Percentiles rank a stretch among this genome's conserved stretches.
phyloP scores from a whole-genome alignment of 1,140 invertebrate species.

The Chlorops oryzae region DNA sequence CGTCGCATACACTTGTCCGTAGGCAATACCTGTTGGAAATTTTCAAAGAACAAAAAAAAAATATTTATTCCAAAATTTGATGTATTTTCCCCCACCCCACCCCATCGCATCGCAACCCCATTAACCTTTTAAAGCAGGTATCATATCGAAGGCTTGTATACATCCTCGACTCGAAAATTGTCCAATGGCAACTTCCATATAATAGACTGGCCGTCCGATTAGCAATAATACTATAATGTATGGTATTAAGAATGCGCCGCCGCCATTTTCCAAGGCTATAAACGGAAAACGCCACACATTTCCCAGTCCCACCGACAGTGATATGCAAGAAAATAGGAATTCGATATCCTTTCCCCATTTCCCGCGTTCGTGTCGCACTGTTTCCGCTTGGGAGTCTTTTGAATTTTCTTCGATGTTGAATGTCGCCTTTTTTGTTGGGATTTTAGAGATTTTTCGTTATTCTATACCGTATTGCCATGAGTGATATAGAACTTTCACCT shows the following conservation, averaged over 20 bases:
- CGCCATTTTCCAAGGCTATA: conserved; percentile 69
- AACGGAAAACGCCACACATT: conserved; percentile 82
- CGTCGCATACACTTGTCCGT: conserved; percentile 65
- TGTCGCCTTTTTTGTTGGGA: no score
- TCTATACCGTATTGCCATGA: no score
- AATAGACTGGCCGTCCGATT: conserved; percentile 76
- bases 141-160: conserved; percentile 51
- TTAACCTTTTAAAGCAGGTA: conserved; percentile 53
- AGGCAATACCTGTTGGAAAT: conserved; percentile 58
- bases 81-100: background rate
- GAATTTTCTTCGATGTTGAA: no score
- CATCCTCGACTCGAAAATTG: conserved; percentile 63
- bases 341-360: conserved; percentile 72
- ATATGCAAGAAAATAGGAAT: conserved; percentile 76
- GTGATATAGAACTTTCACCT: no score
- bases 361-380: conserved; percentile 28
- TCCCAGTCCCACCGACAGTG: conserved; percentile 77
- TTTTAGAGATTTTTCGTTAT: no score
- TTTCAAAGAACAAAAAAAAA: background rate
- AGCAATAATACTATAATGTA: conserved; percentile 70
- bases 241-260: conserved; percentile 71
- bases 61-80: background rate
- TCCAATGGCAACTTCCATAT: conserved; percentile 70
- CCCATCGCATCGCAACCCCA: no score
- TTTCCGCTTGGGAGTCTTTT: no score